Percentiles rank a stretch among this genome's conserved stretches.
These are phyloP conservation scores for Miichthys miiuy DNA, from an alignment of 2,797 vertebrate genomes.

Conservation along the genomic window DNA sequence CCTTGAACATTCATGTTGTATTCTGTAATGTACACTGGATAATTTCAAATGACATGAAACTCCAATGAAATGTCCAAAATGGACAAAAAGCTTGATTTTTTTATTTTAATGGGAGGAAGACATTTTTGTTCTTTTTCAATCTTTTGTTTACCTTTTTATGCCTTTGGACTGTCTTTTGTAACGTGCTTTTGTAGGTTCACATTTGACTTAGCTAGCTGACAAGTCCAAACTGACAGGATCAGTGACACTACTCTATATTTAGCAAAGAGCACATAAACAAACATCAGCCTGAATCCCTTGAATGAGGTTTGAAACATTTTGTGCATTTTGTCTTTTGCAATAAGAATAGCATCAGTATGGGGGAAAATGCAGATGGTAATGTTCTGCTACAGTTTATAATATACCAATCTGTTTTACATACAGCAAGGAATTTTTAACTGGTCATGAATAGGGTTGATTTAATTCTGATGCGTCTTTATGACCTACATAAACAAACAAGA, in stretches of 20 bases:
- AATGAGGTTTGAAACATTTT: background rate
- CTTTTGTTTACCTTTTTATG: background rate
- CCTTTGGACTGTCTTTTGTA: background rate
- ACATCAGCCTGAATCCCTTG: background rate
- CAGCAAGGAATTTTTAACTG: no score
- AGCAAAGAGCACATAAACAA: background rate
- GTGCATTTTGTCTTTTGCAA: background rate
- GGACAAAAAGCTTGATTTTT: background rate
- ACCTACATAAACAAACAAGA: no score
- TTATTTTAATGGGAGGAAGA: background rate
- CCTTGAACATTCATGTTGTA: constrained; percentile 10
- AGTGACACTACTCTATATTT: background rate
- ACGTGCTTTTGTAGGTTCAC: background rate
- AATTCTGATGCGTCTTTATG: no score
- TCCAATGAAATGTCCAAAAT: background rate
- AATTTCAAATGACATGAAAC: background rate
- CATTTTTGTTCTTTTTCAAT: background rate
- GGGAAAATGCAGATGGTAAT: no score
- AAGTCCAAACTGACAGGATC: constrained; percentile 1
- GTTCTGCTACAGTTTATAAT: no score
- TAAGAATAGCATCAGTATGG: background rate
- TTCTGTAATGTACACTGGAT: constrained; percentile 11
- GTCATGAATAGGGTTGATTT: no score
- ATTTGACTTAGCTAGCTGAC: background rate
- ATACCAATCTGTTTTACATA: no score